Evolutionary conservation across 2,113 vertebrate genomes (phyloP).

Genomic region (Saccopteryx leptura): DNA sequence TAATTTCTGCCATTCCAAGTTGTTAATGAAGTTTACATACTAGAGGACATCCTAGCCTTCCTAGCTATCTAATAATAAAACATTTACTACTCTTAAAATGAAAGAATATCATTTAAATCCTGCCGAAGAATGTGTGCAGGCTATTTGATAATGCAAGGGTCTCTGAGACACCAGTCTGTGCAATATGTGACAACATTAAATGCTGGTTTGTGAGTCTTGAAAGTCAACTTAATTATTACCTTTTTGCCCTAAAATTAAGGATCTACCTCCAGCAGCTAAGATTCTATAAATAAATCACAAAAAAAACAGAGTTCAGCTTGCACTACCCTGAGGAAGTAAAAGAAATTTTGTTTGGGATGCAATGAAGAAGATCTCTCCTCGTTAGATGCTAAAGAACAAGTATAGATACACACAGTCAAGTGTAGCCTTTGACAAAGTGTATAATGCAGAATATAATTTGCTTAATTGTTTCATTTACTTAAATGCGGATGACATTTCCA

Average conservation of each 20-base stretch:
- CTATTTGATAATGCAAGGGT: neutral
- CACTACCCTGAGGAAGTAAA: neutral
- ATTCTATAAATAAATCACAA: neutral
- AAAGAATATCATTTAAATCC: neutral
- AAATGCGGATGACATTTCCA: neutral
- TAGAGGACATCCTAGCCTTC: neutral
- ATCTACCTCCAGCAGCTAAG: neutral
- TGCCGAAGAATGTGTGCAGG: neutral
- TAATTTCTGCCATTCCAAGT: neutral
- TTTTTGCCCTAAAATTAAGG: neutral
- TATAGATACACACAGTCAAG: neutral
- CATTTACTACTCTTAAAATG: neutral
- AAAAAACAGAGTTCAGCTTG: neutral
- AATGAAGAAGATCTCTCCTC: neutral
- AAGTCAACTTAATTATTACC: neutral
- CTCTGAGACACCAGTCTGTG: neutral
- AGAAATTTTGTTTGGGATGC: neutral
- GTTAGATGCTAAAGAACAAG: neutral
- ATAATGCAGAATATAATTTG: neutral
- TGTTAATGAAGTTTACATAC: neutral
- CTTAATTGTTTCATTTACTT: neutral
- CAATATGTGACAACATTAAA: accelerated
- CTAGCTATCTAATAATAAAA: neutral
- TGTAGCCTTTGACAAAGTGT: neutral
- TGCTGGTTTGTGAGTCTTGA: neutral